Evolutionary conservation across 2,888 invertebrate genomes (phyloP), one percentile per base, ranked within the genome.

Genomic region (Thecophora atra): DNA sequence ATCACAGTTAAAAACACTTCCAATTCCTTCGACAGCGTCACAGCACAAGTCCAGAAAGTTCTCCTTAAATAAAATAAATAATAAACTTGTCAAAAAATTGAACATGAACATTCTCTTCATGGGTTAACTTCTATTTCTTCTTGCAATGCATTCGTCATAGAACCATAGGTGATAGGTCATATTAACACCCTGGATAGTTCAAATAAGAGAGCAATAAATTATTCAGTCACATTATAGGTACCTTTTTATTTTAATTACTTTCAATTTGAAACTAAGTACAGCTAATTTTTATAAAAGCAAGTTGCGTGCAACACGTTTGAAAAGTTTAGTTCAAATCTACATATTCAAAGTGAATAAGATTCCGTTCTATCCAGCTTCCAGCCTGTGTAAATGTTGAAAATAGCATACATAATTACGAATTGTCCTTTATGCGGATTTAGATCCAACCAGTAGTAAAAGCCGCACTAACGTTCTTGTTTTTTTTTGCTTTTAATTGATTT

Each of bases 381-480:
- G 42, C 56, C 24, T 15, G 0, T 28, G n/a, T 67, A 5, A 51
- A 67, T 3, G 56, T 17, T 63, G 19, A 64, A 42, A 63, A 37
- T n/a, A 30, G 30, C 47, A 65, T 58, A 47, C 54, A 54, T 62
- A 56, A 56, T 62, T 67, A 56, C 19, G 67, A 66, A 64, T 60
- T 70, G 63, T 67, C 54, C 56, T 15, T 68, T 69, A 66, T 72
- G 67, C 13, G 66, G 37, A 70, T 60, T 60, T 3, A 30, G 30
- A 15, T 60, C 30, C n/a, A 60, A 44, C 74, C 75, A 74, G 70
- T 74, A 72, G 70, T 73, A 72, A 62, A 63, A 54, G 60, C 62
- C 64, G 72, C 68, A 66, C 70, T 58, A 51, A 70, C 58, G 60
- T 52, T 70, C 62, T 51, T 73, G 68, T 67, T 62, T 54, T 70